A percentile compares a stretch with the other conserved stretches of the same genome.
Conservation (phyloP, 2,113 vertebrate species). For the Phalacrocorax pelagicus region DNA sequence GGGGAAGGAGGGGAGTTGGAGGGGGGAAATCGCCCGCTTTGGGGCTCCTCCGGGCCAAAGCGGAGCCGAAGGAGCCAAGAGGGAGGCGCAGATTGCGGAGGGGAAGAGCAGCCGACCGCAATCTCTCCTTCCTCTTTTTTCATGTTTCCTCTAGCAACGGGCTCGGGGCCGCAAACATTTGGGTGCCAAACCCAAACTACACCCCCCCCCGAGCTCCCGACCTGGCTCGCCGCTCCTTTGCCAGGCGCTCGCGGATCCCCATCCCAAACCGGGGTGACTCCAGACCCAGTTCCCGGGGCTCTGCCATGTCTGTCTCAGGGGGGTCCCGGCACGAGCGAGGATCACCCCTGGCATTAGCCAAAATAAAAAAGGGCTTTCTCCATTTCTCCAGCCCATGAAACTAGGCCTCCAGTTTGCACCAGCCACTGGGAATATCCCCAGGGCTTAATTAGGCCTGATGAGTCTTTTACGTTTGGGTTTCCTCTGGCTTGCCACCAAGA, state of each 20-base stretch:
- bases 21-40: fast-evolving
- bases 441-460: background rate
- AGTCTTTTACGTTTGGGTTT: background rate
- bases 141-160: constrained; percentile 37
- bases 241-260: background rate
- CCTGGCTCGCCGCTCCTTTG: fast-evolving
- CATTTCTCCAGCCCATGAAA: background rate
- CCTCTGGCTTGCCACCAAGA: background rate
- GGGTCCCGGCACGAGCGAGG: background rate
- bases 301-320: fast-evolving
- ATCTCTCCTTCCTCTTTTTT: constrained; percentile 53
- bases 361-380: background rate
- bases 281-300: background rate
- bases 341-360: no score
- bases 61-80: background rate
- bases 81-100: constrained; percentile 39
- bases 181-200: background rate
- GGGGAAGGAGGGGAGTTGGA: background rate
- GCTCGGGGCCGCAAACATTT: background rate
- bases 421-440: background rate
- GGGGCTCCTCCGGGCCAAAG: background rate
- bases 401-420: background rate
- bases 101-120: constrained; percentile 33
- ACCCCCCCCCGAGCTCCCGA: background rate
- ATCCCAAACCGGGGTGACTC: fast-evolving